Conservation (phyloP, 2,113 vertebrate species). For the Saimiri boliviensis region DNA sequence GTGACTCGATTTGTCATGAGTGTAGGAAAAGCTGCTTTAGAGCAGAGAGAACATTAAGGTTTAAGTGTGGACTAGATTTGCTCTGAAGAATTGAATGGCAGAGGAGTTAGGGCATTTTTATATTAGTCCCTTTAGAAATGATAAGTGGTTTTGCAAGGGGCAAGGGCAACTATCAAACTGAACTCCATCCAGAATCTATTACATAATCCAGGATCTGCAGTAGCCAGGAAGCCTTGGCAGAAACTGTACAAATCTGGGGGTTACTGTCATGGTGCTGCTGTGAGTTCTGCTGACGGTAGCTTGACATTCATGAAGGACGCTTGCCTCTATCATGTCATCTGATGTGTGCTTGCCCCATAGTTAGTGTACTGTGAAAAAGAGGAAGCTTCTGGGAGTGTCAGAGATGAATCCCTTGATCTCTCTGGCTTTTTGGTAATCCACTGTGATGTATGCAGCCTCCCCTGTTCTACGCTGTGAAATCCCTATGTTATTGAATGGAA, state of each 20-base stretch:
- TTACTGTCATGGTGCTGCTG: background rate
- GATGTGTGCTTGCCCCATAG: conserved; percentile 44
- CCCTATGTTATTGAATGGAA: conserved; percentile 54
- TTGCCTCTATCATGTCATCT: conserved; percentile 62
- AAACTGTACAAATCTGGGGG: conserved; percentile 20
- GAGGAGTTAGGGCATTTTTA: conserved; percentile 35
- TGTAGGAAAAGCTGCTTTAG: conserved; percentile 27
- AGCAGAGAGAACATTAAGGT: background rate
- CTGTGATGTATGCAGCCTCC: conserved; percentile 65
- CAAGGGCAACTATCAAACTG: conserved; percentile 19
- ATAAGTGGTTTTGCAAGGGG: background rate
- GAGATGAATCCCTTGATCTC: conserved; percentile 76
- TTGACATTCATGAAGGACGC: conserved; percentile 52
- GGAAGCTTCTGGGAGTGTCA: conserved; percentile 69
- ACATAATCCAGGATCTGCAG: background rate
- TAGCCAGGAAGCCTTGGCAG: conserved; percentile 11
- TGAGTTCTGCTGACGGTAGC: conserved; percentile 42
- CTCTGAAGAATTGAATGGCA: conserved; percentile 27
- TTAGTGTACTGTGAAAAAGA: conserved; percentile 75
- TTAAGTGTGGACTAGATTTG: conserved; percentile 44
- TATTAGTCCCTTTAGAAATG: conserved; percentile 8
- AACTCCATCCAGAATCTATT: conserved; percentile 7
- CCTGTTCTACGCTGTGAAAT: conserved; percentile 61
- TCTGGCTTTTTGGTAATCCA: conserved; percentile 69
- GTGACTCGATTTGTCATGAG: background rate